These are phyloP conservation scores for Oryzias curvinotus DNA, from an alignment of 2,113 vertebrate species.

Conservation along the genomic window DNA sequence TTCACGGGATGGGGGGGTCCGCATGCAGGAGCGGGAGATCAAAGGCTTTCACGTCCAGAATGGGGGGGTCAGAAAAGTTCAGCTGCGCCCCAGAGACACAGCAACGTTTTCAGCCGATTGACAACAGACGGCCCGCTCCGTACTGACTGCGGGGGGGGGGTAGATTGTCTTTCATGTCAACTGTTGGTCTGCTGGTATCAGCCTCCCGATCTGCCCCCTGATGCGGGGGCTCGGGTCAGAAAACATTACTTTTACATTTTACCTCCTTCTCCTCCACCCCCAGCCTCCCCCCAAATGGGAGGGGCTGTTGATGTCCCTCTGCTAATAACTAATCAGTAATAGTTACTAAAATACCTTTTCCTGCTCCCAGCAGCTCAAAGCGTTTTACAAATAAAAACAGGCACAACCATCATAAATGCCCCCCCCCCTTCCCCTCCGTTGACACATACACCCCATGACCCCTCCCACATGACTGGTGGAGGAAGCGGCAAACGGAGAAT, in stretches of 20 bases:
- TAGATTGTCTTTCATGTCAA: slow-evolving; percentile 46
- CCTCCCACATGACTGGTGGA: too few species aligned
- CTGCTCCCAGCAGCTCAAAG: too few species aligned
- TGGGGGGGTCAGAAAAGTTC: slow-evolving; percentile 48
- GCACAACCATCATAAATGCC: too few species aligned
- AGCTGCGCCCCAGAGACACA: slow-evolving; percentile 39
- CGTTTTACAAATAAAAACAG: too few species aligned
- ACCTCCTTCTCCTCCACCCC: not conserved
- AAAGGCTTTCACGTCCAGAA: slow-evolving; percentile 20
- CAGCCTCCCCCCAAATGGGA: too few species aligned
- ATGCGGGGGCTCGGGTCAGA: slow-evolving; percentile 14
- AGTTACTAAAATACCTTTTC: too few species aligned
- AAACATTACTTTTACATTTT: slow-evolving; percentile 22
- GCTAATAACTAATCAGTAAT: too few species aligned
- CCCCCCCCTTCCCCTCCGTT: too few species aligned
- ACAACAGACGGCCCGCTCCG: slow-evolving; percentile 23
- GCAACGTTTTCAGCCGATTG: slow-evolving; percentile 33
- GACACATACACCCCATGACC: too few species aligned
- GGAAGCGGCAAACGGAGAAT: too few species aligned
- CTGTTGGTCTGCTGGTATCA: slow-evolving; percentile 29
- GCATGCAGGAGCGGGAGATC: slow-evolving; percentile 7
- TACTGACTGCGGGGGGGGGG: slow-evolving; percentile 38
- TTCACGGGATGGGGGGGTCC: slow-evolving; percentile 9
- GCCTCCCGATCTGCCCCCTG: slow-evolving; percentile 25
- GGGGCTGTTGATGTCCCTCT: too few species aligned